Evolutionary conservation across 2,113 vertebrate species (phyloP).

Genomic region (Athene cunicularia): DNA sequence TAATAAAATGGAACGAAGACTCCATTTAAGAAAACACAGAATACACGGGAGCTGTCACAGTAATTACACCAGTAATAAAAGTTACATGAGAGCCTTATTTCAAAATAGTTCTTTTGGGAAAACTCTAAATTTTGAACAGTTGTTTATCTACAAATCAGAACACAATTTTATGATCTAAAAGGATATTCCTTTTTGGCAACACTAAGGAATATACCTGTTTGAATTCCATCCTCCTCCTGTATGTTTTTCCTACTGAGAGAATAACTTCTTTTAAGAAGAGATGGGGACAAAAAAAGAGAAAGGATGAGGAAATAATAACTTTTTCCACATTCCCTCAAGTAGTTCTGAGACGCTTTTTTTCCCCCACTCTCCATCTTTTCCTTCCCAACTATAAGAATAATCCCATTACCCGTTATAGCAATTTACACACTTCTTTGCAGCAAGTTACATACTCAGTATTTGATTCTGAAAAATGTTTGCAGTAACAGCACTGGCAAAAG

Average conservation of each 20-base stretch:
- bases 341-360: not conserved
- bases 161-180: not conserved
- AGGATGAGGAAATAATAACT: not conserved
- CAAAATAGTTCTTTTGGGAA: not conserved
- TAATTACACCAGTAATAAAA: not conserved
- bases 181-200: not conserved
- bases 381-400: not conserved
- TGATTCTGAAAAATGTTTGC: not conserved
- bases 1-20: not conserved
- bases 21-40: not conserved
- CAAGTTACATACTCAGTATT: not conserved
- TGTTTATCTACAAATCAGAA: not conserved
- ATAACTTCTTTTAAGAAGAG: not conserved
- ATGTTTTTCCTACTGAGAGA: not conserved
- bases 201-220: not conserved
- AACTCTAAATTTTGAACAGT: not conserved
- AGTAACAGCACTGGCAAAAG: not conserved
- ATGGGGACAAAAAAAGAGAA: not conserved
- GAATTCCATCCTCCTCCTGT: not conserved
- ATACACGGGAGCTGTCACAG: accelerated
- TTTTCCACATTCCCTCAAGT: not conserved
- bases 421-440: not conserved
- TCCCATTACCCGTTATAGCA: not conserved
- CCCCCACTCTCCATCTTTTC: not conserved
- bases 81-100: not conserved